A percentile compares a stretch with the other conserved stretches of the same genome.
These are phyloP conservation scores for Cricetomys ansorgei DNA, from an alignment of 2,113 vertebrate genomes.

Conservation along the genomic window DNA sequence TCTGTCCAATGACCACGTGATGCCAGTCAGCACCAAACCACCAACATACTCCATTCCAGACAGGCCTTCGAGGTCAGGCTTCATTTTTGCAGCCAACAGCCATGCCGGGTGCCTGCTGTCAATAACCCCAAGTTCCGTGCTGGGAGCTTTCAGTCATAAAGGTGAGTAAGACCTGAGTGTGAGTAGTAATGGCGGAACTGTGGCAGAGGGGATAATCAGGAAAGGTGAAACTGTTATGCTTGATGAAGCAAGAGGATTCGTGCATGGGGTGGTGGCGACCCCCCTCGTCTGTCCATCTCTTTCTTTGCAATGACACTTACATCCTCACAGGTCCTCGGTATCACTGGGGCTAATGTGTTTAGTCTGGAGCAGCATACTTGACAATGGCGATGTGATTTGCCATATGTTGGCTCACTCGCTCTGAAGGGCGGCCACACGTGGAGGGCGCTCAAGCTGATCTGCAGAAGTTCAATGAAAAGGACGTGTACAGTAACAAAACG, in stretches of 20 bases:
- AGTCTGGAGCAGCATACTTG: neutral
- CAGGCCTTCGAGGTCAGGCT: neutral
- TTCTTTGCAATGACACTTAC: neutral
- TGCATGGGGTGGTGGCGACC: fast-evolving
- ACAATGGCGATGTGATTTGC: no score
- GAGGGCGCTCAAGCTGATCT: neutral
- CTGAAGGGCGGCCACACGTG: neutral
- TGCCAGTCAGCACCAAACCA: neutral
- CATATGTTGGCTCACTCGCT: no score
- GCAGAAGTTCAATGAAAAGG: no score
- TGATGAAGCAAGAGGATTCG: neutral
- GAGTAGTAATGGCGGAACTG: neutral
- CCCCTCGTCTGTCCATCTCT: neutral
- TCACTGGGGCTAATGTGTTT: neutral
- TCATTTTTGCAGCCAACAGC: neutral
- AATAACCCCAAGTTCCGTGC: no score
- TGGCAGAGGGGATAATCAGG: fast-evolving
- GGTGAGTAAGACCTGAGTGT: neutral
- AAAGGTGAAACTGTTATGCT: neutral
- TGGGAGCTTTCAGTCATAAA: neutral
- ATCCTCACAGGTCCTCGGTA: neutral
- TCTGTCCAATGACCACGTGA: neutral
- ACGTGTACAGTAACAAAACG: no score
- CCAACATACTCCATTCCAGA: neutral
- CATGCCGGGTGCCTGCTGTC: fast-evolving